Evolutionary conservation across 2,113 vertebrate genomes (phyloP).

Genomic region (Epinephelus fuscoguttatus): DNA sequence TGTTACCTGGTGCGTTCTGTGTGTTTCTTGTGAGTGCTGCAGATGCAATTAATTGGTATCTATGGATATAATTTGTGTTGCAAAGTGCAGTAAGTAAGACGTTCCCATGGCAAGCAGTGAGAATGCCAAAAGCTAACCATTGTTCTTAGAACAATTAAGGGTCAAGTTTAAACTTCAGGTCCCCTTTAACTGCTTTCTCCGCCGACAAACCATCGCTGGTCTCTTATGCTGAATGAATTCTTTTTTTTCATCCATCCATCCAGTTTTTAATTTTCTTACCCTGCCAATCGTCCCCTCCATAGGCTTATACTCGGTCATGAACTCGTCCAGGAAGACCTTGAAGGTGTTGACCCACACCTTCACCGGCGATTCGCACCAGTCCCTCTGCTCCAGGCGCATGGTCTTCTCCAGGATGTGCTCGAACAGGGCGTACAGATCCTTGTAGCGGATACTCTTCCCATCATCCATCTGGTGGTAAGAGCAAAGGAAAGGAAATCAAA

Average conservation of each 20-base stretch:
- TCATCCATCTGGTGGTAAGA: conserved; percentile 89
- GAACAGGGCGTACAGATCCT: conserved; percentile 94
- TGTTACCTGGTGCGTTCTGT: neutral
- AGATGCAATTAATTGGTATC: neutral
- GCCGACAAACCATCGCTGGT: neutral
- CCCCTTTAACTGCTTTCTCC: neutral
- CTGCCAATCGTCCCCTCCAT: conserved; percentile 87
- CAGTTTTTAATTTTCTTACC: conserved; percentile 79
- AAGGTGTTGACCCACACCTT: conserved; percentile 99
- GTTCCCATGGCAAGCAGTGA: neutral
- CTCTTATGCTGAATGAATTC: neutral
- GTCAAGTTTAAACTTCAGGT: neutral
- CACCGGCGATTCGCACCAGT: conserved; percentile 96
- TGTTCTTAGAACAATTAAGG: neutral
- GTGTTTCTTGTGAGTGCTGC: neutral
- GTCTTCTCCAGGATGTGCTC: conserved; percentile 98
- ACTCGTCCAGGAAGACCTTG: conserved; percentile 98
- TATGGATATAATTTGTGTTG: neutral
- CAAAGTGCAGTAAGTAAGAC: neutral
- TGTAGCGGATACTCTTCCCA: conserved; percentile 96
- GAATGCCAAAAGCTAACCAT: neutral
- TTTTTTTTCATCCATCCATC: neutral
- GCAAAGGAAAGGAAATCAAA: neutral
- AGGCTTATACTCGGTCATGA: conserved; percentile 95
- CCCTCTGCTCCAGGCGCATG: conserved; percentile 93